Evolutionary conservation across 1,140 invertebrate species (phyloP).

Genomic region (Battus philenor): DNA sequence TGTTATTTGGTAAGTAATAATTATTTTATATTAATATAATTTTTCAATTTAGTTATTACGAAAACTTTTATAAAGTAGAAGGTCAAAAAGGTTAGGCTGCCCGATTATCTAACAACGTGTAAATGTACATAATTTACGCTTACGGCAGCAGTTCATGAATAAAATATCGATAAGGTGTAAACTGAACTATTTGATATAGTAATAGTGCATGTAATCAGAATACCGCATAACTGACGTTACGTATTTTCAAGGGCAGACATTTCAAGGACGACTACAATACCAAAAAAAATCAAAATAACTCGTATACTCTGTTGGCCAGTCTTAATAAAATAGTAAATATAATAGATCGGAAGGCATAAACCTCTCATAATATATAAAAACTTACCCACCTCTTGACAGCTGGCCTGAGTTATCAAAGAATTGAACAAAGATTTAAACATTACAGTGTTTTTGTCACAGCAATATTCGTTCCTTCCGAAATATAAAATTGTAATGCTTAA

Average conservation of each 20-base stretch:
- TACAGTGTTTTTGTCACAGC: slow-evolving; percentile 66
- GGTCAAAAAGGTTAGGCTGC: slow-evolving; percentile 59
- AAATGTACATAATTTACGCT: neutral
- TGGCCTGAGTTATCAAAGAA: slow-evolving; percentile 70
- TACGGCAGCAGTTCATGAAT: neutral
- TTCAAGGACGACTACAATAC: slow-evolving; percentile 47
- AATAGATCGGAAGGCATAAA: slow-evolving; percentile 14
- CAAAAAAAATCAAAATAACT: slow-evolving; percentile 29
- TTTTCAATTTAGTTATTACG: too few species aligned
- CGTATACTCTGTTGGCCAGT: neutral
- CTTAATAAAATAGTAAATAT: neutral
- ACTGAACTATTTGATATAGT: slow-evolving; percentile 3
- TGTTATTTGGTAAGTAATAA: slow-evolving; percentile 20
- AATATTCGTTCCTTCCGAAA: slow-evolving; percentile 34
- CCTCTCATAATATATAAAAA: slow-evolving; percentile 48
- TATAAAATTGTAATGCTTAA: slow-evolving; percentile 53
- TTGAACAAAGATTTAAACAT: slow-evolving; percentile 71
- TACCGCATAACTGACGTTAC: slow-evolving; percentile 35
- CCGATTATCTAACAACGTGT: slow-evolving; percentile 53
- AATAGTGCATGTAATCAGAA: slow-evolving; percentile 19
- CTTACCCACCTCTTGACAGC: slow-evolving; percentile 81
- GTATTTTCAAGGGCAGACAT: slow-evolving; percentile 57
- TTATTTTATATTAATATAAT: slow-evolving; percentile 7
- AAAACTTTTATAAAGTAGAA: slow-evolving; percentile 25
- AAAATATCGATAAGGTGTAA: too few species aligned